Evolutionary conservation across 2,888 invertebrate genomes (phyloP), one percentile per base, ranked within the genome.

Genomic region (Agonopterix subpropinquella): DNA sequence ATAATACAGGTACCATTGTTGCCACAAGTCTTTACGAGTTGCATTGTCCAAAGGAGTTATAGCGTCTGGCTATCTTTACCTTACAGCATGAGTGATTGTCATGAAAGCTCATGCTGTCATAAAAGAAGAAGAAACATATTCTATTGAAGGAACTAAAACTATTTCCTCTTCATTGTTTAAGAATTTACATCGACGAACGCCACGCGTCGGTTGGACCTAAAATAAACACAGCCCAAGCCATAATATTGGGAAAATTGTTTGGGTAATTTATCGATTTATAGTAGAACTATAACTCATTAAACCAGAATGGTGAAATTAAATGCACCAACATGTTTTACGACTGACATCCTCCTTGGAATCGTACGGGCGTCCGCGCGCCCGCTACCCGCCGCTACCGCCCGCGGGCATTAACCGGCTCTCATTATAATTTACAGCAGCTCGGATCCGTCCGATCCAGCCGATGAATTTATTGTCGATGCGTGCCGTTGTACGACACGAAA

Each of bases 391-490:
- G 58, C 47, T 55, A 54, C 53, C 53, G 65, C 53, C 59, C 49
- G 53, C 68, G 67, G 67, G 70, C 75, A 73, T 80, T 79, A 81
- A 79, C 75, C 74, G 70, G 63, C 78, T 73, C 82, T 84, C 84
- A 85, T 82, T 84, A 87, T 84, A 85, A 86, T 86, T 85, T 85
- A 86, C 77, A 73, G 64, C 73, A 65, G 71, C 68, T 73, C 77
- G 73, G 69, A 68, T 77, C 67, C 73, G 77, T 71, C 77, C 78
- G 77, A 77, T 73, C 70, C 69, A 64, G 58, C 62, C 67, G 77
- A 81, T 78, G 70, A 78, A 85, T 86, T 86, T 84, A 85, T 79
- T 67, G 77, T 74, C 71, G 74, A 78, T 77, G 74, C 73, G 74
- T 76, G 75, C 73, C 65, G 63, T 67, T 62, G 61, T 59, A 54